phyloP scores from a whole-genome alignment of 2,797 vertebrate species.

The Gymnodraco acuticeps region DNA sequence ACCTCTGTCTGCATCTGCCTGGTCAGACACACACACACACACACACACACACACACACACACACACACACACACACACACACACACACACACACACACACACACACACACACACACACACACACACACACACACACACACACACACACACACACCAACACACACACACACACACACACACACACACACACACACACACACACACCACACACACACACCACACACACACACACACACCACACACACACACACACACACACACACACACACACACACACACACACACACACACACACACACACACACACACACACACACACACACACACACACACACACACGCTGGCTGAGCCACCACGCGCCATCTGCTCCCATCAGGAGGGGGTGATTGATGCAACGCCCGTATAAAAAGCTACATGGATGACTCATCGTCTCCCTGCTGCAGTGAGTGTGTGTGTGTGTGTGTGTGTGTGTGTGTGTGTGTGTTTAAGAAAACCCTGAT shows the following conservation, averaged over 20 bases:
- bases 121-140: conserved; percentile 17
- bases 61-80: conserved; percentile 14
- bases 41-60: conserved; percentile 15
- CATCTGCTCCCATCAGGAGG: conserved; percentile 73
- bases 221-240: conserved; percentile 13
- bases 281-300: no score
- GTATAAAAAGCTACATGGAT: conserved; percentile 46
- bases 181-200: background rate
- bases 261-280: no score
- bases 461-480: conserved; percentile 17
- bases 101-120: conserved; percentile 15
- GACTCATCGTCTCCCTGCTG: conserved; percentile 61
- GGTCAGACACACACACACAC: conserved; percentile 25
- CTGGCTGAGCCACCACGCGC: conserved; percentile 34
- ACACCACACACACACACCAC: conserved; percentile 18
- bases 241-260: no score
- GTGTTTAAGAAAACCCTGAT: conserved; percentile 12
- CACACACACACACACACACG: conserved; percentile 2
- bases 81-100: conserved; percentile 10
- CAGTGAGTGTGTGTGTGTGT: conserved; percentile 22
- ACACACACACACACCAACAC: conserved; percentile 22
- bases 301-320: conserved; percentile 20
- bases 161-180: conserved; percentile 13
- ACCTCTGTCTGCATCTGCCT: conserved; percentile 38
- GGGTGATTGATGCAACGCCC: conserved; percentile 63